Conservation (phyloP, 2,113 vertebrate species). For the Alaudala cheleensis region DNA sequence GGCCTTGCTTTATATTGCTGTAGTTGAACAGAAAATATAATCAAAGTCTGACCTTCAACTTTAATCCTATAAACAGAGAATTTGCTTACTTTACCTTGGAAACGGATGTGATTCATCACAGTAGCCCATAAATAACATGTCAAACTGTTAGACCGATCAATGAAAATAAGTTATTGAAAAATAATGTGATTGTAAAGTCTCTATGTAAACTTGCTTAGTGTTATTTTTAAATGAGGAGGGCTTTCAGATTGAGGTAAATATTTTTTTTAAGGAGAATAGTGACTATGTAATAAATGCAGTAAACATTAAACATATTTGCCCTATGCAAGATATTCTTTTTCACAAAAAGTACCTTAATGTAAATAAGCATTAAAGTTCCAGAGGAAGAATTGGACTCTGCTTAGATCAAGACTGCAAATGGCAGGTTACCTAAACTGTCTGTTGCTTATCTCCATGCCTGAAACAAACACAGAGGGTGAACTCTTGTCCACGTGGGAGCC, state of each 20-base stretch:
- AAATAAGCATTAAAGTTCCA: background rate
- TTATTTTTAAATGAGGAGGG: constrained; percentile 59
- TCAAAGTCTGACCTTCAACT: constrained; percentile 74
- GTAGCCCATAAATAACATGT: constrained; percentile 78
- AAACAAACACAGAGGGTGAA: constrained; percentile 16
- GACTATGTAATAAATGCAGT: background rate
- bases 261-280: background rate
- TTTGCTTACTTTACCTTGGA: constrained; percentile 77
- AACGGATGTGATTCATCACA: constrained; percentile 75
- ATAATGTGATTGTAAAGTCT: constrained; percentile 74
- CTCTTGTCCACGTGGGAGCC: background rate
- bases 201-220: constrained; percentile 52
- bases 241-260: background rate
- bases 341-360: background rate
- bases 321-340: background rate
- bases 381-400: background rate
- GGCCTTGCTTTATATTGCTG: constrained; percentile 62
- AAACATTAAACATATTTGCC: background rate
- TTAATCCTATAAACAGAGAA: constrained; percentile 76
- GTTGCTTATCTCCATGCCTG: background rate
- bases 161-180: constrained; percentile 78
- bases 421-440: background rate
- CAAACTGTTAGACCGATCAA: constrained; percentile 73
- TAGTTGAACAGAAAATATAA: constrained; percentile 71
- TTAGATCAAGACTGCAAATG: background rate